These are phyloP conservation scores for Geopemphigus sp. DNA, from an alignment of 1,140 invertebrate species.

Conservation along the genomic window DNA sequence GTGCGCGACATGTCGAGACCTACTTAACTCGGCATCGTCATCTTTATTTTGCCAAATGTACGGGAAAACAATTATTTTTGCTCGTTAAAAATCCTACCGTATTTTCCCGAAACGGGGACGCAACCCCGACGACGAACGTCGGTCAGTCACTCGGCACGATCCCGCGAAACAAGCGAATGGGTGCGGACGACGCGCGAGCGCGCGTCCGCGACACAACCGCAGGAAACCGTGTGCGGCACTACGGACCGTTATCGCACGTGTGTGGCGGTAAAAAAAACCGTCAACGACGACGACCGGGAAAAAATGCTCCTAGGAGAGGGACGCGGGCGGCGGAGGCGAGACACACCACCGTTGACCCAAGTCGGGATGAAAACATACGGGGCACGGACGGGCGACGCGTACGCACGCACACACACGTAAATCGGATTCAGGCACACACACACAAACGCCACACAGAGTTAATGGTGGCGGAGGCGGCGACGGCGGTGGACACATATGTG, in stretches of 20 bases:
- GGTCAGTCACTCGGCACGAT: neutral
- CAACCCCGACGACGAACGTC: neutral
- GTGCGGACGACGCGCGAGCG: neutral
- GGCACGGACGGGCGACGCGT: too few species aligned
- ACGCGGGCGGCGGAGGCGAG: conserved; percentile 11
- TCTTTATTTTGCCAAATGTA: too few species aligned
- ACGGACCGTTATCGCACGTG: neutral
- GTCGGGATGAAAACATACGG: conserved; percentile 43
- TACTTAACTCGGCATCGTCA: conserved; percentile 27
- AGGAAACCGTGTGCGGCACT: neutral
- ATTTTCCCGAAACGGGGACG: neutral
- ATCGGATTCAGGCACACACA: too few species aligned
- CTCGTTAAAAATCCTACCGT: neutral
- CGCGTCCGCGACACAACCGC: too few species aligned
- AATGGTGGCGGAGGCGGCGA: too few species aligned
- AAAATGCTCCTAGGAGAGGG: conserved; percentile 42
- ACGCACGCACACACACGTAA: too few species aligned
- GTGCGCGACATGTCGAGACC: conserved; percentile 43
- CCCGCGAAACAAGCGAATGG: too few species aligned
- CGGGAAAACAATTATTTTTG: too few species aligned
- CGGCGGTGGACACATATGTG: too few species aligned
- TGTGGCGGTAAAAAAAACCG: conserved; percentile 2
- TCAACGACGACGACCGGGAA: neutral
- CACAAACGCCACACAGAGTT: neutral
- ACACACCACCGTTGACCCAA: conserved; percentile 40